phyloP scores from a whole-genome alignment of 2,888 invertebrate genomes.

The Dioctria rufipes region DNA sequence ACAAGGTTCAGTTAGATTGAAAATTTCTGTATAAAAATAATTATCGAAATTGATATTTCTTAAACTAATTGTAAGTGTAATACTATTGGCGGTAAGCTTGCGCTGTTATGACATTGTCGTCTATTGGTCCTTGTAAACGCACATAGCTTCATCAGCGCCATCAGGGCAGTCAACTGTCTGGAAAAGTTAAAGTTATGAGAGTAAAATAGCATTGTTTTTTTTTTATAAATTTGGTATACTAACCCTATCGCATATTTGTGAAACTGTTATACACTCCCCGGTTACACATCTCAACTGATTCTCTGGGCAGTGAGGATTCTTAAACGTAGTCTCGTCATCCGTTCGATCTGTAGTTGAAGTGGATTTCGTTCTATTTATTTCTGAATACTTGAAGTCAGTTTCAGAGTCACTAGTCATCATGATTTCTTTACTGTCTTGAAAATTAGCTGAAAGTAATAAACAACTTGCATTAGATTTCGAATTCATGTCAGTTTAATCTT shows the following conservation, averaged over 20 bases:
- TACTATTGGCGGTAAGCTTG: slow-evolving; percentile 56
- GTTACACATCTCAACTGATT: slow-evolving; percentile 77
- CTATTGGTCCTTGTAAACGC: slow-evolving; percentile 72
- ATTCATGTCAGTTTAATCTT: neutral
- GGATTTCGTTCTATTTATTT: slow-evolving; percentile 54
- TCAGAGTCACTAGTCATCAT: slow-evolving; percentile 76
- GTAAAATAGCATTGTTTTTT: neutral
- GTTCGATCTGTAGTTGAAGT: slow-evolving; percentile 52
- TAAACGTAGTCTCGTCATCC: slow-evolving; percentile 34
- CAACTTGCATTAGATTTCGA: neutral
- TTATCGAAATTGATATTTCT: slow-evolving; percentile 8
- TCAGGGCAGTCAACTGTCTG: slow-evolving; percentile 75
- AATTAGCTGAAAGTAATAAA: slow-evolving; percentile 70
- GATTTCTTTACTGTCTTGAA: slow-evolving; percentile 75
- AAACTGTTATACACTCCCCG: slow-evolving; percentile 77
- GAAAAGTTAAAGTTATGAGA: slow-evolving; percentile 25
- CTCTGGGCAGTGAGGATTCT: slow-evolving; percentile 68
- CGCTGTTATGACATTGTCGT: slow-evolving; percentile 17
- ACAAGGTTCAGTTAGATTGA: slow-evolving; percentile 18
- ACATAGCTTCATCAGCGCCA: slow-evolving; percentile 78
- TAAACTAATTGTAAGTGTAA: slow-evolving; percentile 40
- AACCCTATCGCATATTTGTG: slow-evolving; percentile 76
- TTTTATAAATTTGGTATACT: slow-evolving; percentile 25
- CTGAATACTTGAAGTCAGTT: slow-evolving; percentile 69
- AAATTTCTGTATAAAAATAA: slow-evolving; percentile 22